These are phyloP conservation scores for Epinotia demarniana DNA, from an alignment of 2,888 invertebrate genomes.

Conservation along the genomic window DNA sequence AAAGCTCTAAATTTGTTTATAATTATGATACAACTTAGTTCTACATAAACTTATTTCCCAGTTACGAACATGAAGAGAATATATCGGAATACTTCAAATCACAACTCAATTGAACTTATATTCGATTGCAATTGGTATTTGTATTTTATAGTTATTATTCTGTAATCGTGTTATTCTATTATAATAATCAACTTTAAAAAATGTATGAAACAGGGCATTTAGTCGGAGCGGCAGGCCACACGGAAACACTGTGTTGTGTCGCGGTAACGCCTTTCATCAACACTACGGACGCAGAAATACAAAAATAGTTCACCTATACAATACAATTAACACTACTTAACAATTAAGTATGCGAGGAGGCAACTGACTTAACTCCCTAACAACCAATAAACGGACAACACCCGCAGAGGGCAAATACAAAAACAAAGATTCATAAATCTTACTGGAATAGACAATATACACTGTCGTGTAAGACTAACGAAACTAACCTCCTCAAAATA, in stretches of 20 bases:
- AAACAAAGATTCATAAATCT: constrained; percentile 56
- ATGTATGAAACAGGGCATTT: constrained; percentile 55
- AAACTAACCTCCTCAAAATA: constrained; percentile 65
- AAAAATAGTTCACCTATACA: constrained; percentile 84
- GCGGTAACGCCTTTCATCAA: constrained; percentile 76
- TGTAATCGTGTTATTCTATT: not conserved
- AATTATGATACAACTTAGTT: not conserved
- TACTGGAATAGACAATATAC: constrained; percentile 56
- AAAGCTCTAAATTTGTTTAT: not conserved
- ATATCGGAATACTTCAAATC: not conserved
- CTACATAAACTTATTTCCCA: not conserved
- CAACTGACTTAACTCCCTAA: constrained; percentile 47
- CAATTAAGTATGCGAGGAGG: constrained; percentile 82
- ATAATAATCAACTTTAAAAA: not conserved
- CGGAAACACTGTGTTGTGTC: constrained; percentile 67
- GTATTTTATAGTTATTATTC: not conserved
- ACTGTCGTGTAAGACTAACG: constrained; percentile 55
- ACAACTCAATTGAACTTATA: not conserved
- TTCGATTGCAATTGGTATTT: not conserved
- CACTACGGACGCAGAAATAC: constrained; percentile 80
- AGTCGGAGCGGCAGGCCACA: constrained; percentile 63
- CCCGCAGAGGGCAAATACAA: constrained; percentile 46
- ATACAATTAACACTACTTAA: constrained; percentile 84
- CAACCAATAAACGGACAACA: constrained; percentile 39
- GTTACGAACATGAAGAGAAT: not conserved